Percentiles rank a stretch among this genome's conserved stretches.
These are phyloP conservation scores for Seison nebaliae DNA, from an alignment of 1,140 invertebrate genomes.

Conservation along the genomic window DNA sequence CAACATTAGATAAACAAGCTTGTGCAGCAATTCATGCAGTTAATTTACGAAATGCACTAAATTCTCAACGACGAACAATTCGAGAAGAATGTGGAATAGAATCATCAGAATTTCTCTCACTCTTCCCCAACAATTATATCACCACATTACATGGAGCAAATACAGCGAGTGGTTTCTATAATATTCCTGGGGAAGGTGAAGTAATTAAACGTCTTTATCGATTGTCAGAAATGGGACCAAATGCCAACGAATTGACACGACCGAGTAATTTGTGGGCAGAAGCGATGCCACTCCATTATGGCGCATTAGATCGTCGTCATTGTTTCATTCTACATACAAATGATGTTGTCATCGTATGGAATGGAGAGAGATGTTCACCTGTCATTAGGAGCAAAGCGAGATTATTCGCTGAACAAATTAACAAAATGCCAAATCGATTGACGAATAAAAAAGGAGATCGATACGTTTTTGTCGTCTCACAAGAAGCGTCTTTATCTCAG, in stretches of 20 bases:
- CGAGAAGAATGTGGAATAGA: conserved; percentile 87
- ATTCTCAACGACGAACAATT: conserved; percentile 78
- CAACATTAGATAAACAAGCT: conserved; percentile 80
- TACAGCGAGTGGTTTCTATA: conserved; percentile 84
- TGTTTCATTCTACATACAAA: conserved; percentile 74
- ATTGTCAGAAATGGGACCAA: conserved; percentile 53
- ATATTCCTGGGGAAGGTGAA: conserved; percentile 69
- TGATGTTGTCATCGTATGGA: conserved; percentile 61
- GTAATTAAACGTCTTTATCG: conserved; percentile 14
- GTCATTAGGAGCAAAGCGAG: conserved; percentile 74
- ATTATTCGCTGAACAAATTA: conserved; percentile 85
- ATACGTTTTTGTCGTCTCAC: no score
- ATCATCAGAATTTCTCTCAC: conserved; percentile 65
- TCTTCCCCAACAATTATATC: conserved; percentile 69
- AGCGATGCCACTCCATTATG: conserved; percentile 37
- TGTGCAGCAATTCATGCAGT: conserved; percentile 97
- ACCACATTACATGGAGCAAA: conserved; percentile 58
- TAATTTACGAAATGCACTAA: conserved; percentile 74
- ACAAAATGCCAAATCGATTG: conserved; percentile 67
- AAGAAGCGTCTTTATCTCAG: no score
- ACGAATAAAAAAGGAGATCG: conserved; percentile 48
- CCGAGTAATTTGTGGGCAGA: no score
- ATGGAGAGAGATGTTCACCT: conserved; percentile 59
- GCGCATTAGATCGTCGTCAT: conserved; percentile 57
- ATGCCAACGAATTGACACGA: no score